A percentile compares a stretch with the other conserved stretches of the same genome.
Conservation (phyloP, 2,888 invertebrate genomes). For the Monochamus alternatus region DNA sequence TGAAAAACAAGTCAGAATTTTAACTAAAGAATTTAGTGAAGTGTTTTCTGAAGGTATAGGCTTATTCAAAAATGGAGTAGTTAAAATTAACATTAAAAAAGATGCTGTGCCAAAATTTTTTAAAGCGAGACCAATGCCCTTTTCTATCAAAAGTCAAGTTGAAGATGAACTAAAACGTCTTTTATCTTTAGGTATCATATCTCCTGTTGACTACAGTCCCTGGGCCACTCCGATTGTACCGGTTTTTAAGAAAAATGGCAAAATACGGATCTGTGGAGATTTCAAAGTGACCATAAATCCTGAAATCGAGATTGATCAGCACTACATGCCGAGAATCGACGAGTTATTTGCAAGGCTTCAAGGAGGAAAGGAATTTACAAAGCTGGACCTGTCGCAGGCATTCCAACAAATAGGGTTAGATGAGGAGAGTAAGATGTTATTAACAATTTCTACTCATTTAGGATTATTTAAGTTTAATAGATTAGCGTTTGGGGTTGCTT, state of each 20-base stretch:
- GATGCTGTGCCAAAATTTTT: not conserved
- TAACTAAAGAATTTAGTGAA: no score
- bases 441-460: slow-evolving; percentile 35
- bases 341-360: slow-evolving; percentile 2
- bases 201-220: not conserved
- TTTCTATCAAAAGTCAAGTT: no score
- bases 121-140: not conserved
- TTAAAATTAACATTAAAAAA: not conserved
- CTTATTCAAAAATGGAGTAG: not conserved
- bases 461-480: slow-evolving; percentile 53
- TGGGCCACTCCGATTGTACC: no score
- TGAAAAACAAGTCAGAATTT: no score
- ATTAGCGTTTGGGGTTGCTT: not conserved
- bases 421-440: slow-evolving; percentile 17
- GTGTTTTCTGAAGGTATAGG: no score
- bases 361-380: slow-evolving; percentile 36
- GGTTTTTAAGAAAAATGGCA: not conserved
- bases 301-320: not conserved
- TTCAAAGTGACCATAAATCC: no score
- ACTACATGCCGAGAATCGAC: slow-evolving; percentile 3
- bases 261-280: not conserved
- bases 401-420: slow-evolving; percentile 40
- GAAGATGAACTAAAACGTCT: no score
- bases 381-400: slow-evolving; percentile 39
- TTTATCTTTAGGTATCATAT: not conserved